Percentiles rank a stretch among this genome's conserved stretches.
Evolutionary conservation across 2,888 invertebrate species (phyloP).

Genomic region (Cepaea hortensis): DNA sequence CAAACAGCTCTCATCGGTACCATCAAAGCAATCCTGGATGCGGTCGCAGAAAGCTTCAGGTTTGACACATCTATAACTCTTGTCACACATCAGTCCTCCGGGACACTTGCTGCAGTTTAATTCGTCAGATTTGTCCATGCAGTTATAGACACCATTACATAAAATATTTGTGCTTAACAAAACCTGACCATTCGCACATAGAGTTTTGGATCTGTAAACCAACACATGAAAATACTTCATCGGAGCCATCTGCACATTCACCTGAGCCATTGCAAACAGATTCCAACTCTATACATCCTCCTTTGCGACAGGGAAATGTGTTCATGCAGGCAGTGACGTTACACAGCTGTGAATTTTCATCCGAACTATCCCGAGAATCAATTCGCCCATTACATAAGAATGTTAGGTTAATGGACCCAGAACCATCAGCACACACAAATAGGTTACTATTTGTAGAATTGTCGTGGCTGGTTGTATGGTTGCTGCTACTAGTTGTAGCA

Average conservation of each 20-base stretch:
- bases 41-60: neutral
- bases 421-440: too few relatives aligned
- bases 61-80: neutral
- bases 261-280: neutral
- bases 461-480: too few relatives aligned
- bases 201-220: too few relatives aligned
- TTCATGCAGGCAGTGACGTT: too few relatives aligned
- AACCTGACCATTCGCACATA: neutral
- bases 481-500: too few relatives aligned
- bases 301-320: neutral
- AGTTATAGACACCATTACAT: constrained; percentile 18
- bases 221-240: neutral
- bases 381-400: too few relatives aligned
- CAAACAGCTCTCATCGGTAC: neutral
- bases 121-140: constrained; percentile 21
- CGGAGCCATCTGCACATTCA: neutral
- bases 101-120: neutral
- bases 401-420: too few relatives aligned
- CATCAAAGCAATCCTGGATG: neutral
- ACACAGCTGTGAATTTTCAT: neutral
- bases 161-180: neutral
- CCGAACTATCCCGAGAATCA: neutral
- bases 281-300: neutral
- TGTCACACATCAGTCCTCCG: neutral
- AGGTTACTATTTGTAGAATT: too few relatives aligned